Base-by-base conservation (phyloP, 2,888 invertebrate species). In the Empis stercorea region DNA sequence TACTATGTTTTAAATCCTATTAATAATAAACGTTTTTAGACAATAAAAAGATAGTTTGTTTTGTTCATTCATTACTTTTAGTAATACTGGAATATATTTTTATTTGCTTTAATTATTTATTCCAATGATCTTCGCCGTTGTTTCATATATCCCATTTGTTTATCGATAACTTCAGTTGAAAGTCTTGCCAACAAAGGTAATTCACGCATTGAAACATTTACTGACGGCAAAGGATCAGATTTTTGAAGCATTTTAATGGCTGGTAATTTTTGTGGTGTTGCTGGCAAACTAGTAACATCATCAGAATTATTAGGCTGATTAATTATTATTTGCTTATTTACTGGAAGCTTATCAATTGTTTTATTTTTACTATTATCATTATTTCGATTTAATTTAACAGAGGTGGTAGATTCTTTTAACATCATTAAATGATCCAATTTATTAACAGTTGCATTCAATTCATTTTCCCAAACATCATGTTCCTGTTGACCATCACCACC, bases 361-460 rank as follows among this genome's bases (percentile, higher is more conserved):
- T 38, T 58, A 57, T 16, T 57, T 54, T 23, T 49, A 51, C 23
- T 51, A 47, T 10, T 48, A 55, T 52, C 46, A n/a, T 45, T 58
- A 52, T 51, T 61, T 51, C 53, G 36, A 41, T 44, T 49, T 42
- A 49, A 49, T 42, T 50, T 50, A 7, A 47, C 45, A 16, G 48
- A 42, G 10, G 34, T 9, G n/a, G 40, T 13, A 7, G 34, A 34
- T 48, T 81, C 81, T 55, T 79, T 76, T 68, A 81, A 74, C 73
- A 82, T 73, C 60, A 83, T 69, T 39, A 82, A 67, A 56, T 81
- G 81, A 62, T 85, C 85, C 6, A 86, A 66, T 58, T 84, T 84
- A 58, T 85, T 79, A n/a, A 85, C 80, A 0, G 84, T 84, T 43
- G 79, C 80, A 61, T 83, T 84, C 9, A 86, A 63, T 60, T 87